A percentile compares a stretch with the other conserved stretches of the same genome.
These are phyloP conservation scores for Apostichopus parvimensis DNA, from an alignment of 35 echinoderm and acorn worm genomes.

Conservation along the genomic window DNA sequence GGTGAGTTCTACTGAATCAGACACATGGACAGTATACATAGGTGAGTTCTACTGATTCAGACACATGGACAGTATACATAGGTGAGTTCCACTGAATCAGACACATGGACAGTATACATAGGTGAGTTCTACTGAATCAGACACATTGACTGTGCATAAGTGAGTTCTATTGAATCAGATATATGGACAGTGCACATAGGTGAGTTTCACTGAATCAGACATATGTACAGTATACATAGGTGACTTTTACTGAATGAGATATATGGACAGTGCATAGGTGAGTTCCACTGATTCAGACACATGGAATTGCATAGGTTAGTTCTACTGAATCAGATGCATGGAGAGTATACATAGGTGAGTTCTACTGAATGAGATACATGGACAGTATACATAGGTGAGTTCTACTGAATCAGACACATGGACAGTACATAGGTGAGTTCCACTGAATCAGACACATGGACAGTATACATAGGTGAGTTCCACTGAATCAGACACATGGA, in stretches of 20 bases:
- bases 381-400: conserved; percentile 45
- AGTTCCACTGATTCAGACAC: background rate
- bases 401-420: conserved; percentile 85
- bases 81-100: conserved; percentile 80
- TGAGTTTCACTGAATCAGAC: background rate
- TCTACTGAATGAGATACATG: background rate
- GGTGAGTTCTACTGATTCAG: no score
- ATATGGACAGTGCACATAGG: background rate
- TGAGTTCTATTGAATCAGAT: background rate
- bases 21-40: background rate
- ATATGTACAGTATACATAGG: background rate
- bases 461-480: background rate
- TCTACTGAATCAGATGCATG: background rate
- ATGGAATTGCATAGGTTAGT: background rate
- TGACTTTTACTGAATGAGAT: conserved; percentile 62
- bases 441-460: background rate
- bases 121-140: conserved; percentile 41
- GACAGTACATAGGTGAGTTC: conserved; percentile 85
- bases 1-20: conserved; percentile 11
- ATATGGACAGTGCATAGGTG: conserved; percentile 98
- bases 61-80: background rate
- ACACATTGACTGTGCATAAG: background rate
- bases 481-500: background rate
- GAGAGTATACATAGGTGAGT: background rate
- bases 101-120: conserved; percentile 83